Base-by-base conservation (phyloP, 2,888 invertebrate genomes). In the Trichacis sp. region DNA sequence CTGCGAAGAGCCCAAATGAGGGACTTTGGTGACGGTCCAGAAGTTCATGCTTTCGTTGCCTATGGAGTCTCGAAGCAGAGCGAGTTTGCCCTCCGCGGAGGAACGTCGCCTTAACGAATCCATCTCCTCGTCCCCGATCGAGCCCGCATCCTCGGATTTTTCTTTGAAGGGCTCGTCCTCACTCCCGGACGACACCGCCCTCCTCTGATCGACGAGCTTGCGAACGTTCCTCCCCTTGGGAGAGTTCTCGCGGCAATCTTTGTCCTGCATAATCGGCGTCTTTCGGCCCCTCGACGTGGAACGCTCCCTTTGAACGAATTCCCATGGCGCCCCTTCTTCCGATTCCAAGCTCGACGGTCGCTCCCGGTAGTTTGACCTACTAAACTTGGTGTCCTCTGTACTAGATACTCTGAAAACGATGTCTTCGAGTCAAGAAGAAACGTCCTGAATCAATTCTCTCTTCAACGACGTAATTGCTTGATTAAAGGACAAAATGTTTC, bases 71-170 rank as follows among this genome's bases (percentile, higher is more conserved):
- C 75, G 79, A 4, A 82, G 64, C 18, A 84, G 49, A 0, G 84
- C 84, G 59, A 81, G 72, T 69, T 80, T 83, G 6, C 84, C 84
- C 48, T 84, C 84, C 0, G 83, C 83, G 1, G 83, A 84, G 1
- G 84, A 84, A 50, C 84, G 72, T 18, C 83, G 72, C n/a, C 64
- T 79, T 14, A 78, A 55, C 0, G 76, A 72, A 38, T 71, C 70
- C 64, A 75, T 70, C 2, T 76, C 73, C 12, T 77, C 78, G 12
- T 77, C 75, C 12, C 73, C 76, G 1, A 69, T 70, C 1, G 24
- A 24, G 24, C 46, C 24, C 3, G 64, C 70, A 24, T 73, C 72
- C 8, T 71, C 61, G 6, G 71, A 51, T 52, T 58, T 67, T 48
- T 62, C 65, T 49, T 59, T 68, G 33, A 55, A 47, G 2, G 55